Evolutionary conservation across 2,797 vertebrate species (phyloP).

Genomic region (Urocyon cinereoargenteus): DNA sequence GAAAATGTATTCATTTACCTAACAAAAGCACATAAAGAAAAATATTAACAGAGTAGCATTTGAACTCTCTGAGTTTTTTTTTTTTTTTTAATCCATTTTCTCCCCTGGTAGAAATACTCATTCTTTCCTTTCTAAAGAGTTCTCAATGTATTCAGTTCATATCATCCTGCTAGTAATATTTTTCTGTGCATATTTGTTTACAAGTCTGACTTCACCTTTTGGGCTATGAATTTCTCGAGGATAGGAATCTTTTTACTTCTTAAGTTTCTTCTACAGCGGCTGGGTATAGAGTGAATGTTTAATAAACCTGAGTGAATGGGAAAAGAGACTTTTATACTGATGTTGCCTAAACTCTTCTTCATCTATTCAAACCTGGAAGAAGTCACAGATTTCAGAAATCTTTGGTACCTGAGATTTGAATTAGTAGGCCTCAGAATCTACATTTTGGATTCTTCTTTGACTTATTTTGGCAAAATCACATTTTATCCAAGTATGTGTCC

Average conservation of each 20-base stretch:
- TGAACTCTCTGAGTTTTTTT: neutral
- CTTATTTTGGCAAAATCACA: neutral
- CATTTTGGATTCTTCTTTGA: neutral
- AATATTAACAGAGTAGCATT: neutral
- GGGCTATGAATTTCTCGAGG: neutral
- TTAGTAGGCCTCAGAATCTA: neutral
- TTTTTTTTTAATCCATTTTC: neutral
- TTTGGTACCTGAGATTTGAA: neutral
- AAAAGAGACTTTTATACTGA: neutral
- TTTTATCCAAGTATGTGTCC: neutral
- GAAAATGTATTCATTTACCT: neutral
- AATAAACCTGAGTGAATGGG: neutral
- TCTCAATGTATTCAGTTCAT: neutral
- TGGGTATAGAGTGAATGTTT: neutral
- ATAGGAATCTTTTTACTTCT: neutral
- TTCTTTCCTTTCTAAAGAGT: neutral
- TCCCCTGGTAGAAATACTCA: neutral
- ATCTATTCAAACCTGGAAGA: neutral
- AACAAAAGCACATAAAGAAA: neutral
- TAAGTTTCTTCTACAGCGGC: neutral
- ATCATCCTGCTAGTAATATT: neutral
- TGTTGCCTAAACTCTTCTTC: neutral
- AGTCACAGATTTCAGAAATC: neutral
- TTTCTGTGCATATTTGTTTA: neutral
- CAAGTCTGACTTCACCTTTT: neutral